Base-by-base conservation (phyloP, 2,113 vertebrate genomes). In the Tautogolabrus adspersus region DNA sequence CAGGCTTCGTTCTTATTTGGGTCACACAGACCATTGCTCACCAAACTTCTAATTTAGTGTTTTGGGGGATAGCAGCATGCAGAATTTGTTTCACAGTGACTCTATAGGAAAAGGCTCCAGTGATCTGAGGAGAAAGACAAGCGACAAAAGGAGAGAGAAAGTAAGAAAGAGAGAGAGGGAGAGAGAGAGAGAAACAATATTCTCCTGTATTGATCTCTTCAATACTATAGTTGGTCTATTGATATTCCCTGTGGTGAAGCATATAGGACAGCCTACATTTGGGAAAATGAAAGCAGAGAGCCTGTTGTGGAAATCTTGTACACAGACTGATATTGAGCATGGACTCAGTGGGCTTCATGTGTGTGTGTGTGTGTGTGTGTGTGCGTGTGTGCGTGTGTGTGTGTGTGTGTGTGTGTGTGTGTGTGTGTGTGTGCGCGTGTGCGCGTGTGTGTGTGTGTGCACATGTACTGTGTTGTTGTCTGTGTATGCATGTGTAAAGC, bases 151-250 rank as follows among this genome's bases (percentile, higher is more conserved):
- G 63, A 42, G 16, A 23, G 37, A 73, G 62, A 75, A 66, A 68
- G 22, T 68, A 12, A 55, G 30, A 68, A n/a, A 49, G 18, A 72
- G 42, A 60, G 8, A 66, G 5, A 69, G 2, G n/a, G n/a, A 44
- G 21, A 38, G 21, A 72, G 65, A 75, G 63, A 80, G 69, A 84
- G 62, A 85, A 63, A 89, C 72, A 88, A 87, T 91, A 89, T 91
- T 89, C 77, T 74, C 59, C 80, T 21, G 47, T 87, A 95, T 93
- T 83, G 94, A 94, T 94, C 88, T 79, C 59, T 85, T 23, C 84
- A 91, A 93, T 88, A 90, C 84, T 89, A 81, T 84, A 85, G 87
- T 81, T 71, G 78, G 82, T 82, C 64, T 86, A 86, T 85, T 89
- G 89, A 93, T 93, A 93, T 92, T 83, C 87, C 92, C 85, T 65